Percentiles rank a stretch among this genome's conserved stretches.
Evolutionary conservation across 2,113 vertebrate genomes (phyloP).

Genomic region (Dasyornis broadbenti): DNA sequence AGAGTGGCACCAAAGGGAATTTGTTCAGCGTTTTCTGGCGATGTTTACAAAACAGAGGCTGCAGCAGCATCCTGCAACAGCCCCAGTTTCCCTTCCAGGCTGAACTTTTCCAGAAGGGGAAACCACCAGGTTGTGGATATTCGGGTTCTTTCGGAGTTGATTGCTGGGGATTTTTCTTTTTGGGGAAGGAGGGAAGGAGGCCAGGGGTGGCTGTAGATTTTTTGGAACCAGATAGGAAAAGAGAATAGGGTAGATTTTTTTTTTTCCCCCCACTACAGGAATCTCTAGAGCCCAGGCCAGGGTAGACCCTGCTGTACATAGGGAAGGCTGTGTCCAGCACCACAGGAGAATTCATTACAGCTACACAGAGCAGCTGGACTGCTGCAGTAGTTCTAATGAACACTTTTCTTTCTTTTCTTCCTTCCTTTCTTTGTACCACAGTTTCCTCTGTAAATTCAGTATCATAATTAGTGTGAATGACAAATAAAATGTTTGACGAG

Average conservation of each 20-base stretch:
- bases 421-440: slow-evolving; percentile 58
- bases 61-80: neutral
- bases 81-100: neutral
- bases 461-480: slow-evolving; percentile 66
- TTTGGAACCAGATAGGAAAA: neutral
- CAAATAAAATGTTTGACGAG: slow-evolving; percentile 74
- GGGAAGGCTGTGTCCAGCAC: neutral
- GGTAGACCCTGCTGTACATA: neutral
- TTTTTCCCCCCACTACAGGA: neutral
- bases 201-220: neutral
- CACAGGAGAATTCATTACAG: neutral
- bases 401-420: neutral
- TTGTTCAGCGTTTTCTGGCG: neutral
- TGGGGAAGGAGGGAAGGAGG: too few species aligned
- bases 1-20: neutral
- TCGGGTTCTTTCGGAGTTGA: neutral
- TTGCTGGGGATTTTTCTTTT: neutral
- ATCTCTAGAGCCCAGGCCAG: neutral
- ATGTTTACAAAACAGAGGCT: slow-evolving; percentile 41
- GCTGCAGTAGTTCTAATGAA: slow-evolving; percentile 46
- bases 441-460: slow-evolving; percentile 72
- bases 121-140: neutral
- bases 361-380: slow-evolving; percentile 63
- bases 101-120: slow-evolving; percentile 8
- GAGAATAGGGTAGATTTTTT: neutral